These are phyloP conservation scores for Andrena dorsata DNA, from an alignment of 2,888 invertebrate species.

Conservation along the genomic window DNA sequence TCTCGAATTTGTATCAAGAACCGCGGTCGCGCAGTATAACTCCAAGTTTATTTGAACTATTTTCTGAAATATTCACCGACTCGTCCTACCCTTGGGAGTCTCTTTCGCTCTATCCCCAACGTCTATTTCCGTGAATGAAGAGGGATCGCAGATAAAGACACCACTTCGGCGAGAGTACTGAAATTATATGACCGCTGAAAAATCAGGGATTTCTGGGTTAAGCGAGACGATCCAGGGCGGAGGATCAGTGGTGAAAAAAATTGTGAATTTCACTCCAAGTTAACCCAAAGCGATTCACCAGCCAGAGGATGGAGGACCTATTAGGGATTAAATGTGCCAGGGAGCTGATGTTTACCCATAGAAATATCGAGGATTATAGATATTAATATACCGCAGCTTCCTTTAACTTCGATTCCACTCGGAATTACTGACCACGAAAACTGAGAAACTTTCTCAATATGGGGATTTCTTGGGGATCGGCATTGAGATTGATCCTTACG, in stretches of 20 bases:
- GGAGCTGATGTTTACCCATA: constrained; percentile 4
- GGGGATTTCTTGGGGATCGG: constrained; percentile 52
- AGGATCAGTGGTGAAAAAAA: constrained; percentile 13
- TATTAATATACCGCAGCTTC: constrained; percentile 9
- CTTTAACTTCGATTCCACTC: not conserved
- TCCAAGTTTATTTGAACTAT: constrained; percentile 28
- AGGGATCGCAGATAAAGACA: constrained; percentile 33
- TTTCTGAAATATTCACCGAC: constrained; percentile 30
- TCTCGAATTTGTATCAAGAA: constrained; percentile 19
- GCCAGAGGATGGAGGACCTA: not conserved
- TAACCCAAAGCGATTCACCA: constrained; percentile 4
- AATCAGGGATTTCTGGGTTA: constrained; percentile 30
- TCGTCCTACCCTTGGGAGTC: not conserved
- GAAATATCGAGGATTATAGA: constrained; percentile 16
- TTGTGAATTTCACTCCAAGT: constrained; percentile 27
- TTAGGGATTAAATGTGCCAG: constrained; percentile 31
- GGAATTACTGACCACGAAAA: constrained; percentile 32
- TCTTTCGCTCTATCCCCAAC: constrained; percentile 24
- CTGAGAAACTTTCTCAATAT: constrained; percentile 68
- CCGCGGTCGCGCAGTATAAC: not conserved
- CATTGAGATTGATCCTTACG: constrained; percentile 42
- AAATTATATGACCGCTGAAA: constrained; percentile 47
- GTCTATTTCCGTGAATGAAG: constrained; percentile 24
- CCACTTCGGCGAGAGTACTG: constrained; percentile 5
- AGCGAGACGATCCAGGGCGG: constrained; percentile 1